phyloP scores from a whole-genome alignment of 1,140 invertebrate genomes.

The Listronotus bonariensis region DNA sequence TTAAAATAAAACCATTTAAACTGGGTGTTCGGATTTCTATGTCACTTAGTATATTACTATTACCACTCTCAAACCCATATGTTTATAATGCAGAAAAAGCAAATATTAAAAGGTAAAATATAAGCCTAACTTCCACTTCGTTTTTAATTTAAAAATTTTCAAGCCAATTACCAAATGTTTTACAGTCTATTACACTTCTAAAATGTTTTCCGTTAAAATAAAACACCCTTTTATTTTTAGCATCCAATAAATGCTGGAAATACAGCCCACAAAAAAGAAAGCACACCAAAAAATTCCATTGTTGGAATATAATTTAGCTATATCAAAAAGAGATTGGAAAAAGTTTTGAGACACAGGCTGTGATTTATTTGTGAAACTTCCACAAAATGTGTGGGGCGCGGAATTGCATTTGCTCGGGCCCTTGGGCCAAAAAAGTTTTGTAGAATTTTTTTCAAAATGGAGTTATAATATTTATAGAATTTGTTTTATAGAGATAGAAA shows the following conservation, averaged over 20 bases:
- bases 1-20: too few species aligned
- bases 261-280: not conserved
- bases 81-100: too few species aligned
- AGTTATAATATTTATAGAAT: too few species aligned
- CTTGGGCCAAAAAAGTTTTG: conserved; percentile 10
- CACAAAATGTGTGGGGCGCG: conserved; percentile 11
- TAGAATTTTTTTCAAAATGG: not conserved
- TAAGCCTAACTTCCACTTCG: too few species aligned
- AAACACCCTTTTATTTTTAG: conserved; percentile 4
- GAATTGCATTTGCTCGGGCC: conserved; percentile 1
- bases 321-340: conserved; percentile 1
- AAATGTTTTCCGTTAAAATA: conserved; percentile 3
- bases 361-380: conserved; percentile 16
- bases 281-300: conserved; percentile 11
- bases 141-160: too few species aligned
- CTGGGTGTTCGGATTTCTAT: too few species aligned
- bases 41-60: too few species aligned
- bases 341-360: conserved; percentile 19
- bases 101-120: too few species aligned
- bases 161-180: too few species aligned
- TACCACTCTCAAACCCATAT: too few species aligned
- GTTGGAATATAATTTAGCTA: conserved; percentile 7
- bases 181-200: too few species aligned
- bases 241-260: conserved; percentile 12
- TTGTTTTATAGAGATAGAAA: too few species aligned